phyloP scores from a whole-genome alignment of 2,888 invertebrate genomes.

The Phyllotreta striolata region DNA sequence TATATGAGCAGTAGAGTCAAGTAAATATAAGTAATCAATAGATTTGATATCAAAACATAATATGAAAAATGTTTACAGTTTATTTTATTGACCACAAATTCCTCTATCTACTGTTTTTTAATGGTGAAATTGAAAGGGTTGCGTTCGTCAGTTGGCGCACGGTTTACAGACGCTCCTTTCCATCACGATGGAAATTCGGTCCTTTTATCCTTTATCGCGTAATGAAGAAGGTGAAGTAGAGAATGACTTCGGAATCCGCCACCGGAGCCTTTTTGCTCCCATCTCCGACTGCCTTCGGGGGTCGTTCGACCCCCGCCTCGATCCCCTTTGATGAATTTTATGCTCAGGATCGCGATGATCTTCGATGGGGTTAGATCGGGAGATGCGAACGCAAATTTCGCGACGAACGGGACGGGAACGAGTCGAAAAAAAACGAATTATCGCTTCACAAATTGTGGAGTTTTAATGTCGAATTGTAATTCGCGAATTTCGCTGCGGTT shows the following conservation, averaged over 20 bases:
- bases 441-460: too few relatives aligned
- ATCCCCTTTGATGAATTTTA: slow-evolving; percentile 60
- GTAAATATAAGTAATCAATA: too few relatives aligned
- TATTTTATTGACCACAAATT: too few relatives aligned
- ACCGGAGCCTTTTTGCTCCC: slow-evolving; percentile 33
- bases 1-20: too few relatives aligned
- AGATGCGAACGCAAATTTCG: slow-evolving; percentile 22
- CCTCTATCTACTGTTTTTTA: too few relatives aligned
- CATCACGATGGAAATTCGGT: slow-evolving; percentile 55
- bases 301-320: slow-evolving; percentile 22
- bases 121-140: too few relatives aligned
- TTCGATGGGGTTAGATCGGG: slow-evolving; percentile 39
- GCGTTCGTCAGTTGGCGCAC: not conserved
- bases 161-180: slow-evolving; percentile 28
- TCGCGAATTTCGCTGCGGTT: too few relatives aligned
- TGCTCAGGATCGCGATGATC: slow-evolving; percentile 53
- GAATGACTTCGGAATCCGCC: slow-evolving; percentile 49
- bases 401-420: not conserved
- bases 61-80: too few relatives aligned
- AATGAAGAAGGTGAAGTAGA: slow-evolving; percentile 57
- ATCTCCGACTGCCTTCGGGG: slow-evolving; percentile 5
- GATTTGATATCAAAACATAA: too few relatives aligned
- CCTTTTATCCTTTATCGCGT: slow-evolving; percentile 57
- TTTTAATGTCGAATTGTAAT: too few relatives aligned
- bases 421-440: too few relatives aligned